Evolutionary conservation across 2,888 invertebrate genomes (phyloP), one percentile per base, ranked within the genome.

Genomic region (Apantesis nais): DNA sequence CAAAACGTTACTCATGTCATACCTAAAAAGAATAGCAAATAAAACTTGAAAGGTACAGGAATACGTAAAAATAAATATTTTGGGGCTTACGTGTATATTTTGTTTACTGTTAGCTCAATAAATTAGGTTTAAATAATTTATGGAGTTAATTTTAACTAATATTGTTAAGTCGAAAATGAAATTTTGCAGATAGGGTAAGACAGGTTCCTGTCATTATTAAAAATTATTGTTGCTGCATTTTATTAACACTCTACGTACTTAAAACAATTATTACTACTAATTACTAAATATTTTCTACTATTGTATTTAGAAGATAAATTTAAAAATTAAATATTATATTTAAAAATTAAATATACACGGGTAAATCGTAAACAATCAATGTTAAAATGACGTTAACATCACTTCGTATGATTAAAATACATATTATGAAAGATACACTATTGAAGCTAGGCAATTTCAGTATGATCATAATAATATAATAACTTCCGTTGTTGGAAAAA

Each of bases 1-100:
- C 68, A 72, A 78, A 75, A 78, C 72, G 74, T 78, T 72, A 76
- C 79, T 74, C 77, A 70, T 78, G 62, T 62, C n/a, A 60, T 48
- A n/a, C 48, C n/a, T 52, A 63, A 66, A 67, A 22, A 31, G n/a
- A 52, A 25, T 44, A n/a, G 31, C 31, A 12, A 62, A 67, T 67
- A 67, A 48, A 37, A 22, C 44, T 67, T 39, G 61, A 61, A 34
- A 5, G 52, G 25, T 52, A 62, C 52, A 25, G 48, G 52, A 37
- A 25, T 52, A 48, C 34, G 31, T 34, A 37, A 37, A 25, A 60
- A 52, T 25, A 12, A 52, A 67, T 9, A 62, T 61, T 61, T 58
- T 44, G 31, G 4, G 48, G n/a, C n/a, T 12, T 4, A 34, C 31
- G 37, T 31, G 37, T 67, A 67, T 62, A 25, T 25, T 58, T 29